These are phyloP conservation scores for Florisuga fusca DNA, from an alignment of 2,797 vertebrate species.

Conservation along the genomic window DNA sequence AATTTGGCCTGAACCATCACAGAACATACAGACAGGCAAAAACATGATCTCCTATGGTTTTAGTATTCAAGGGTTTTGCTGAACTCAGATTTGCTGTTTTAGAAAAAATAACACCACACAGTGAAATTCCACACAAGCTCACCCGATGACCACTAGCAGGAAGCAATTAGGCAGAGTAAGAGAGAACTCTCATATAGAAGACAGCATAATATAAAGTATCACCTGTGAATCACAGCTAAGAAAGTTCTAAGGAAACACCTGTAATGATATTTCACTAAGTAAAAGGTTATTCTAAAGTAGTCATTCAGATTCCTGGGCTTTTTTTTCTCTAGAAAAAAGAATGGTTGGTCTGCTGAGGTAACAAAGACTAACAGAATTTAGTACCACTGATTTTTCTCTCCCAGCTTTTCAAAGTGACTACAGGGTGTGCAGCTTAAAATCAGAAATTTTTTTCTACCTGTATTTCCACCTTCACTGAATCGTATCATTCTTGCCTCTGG, in stretches of 20 bases:
- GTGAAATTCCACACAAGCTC: background rate
- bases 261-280: background rate
- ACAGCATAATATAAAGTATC: background rate
- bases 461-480: background rate
- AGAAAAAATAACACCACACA: background rate
- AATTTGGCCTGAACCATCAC: background rate
- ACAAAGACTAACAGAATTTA: background rate
- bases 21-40: background rate
- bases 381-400: background rate
- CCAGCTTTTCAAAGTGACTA: background rate
- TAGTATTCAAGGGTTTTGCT: background rate
- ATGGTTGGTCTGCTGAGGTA: background rate
- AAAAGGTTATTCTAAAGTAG: background rate
- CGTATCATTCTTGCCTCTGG: background rate
- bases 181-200: background rate
- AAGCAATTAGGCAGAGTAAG: background rate
- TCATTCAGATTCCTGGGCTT: background rate
- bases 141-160: background rate
- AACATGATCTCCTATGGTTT: background rate
- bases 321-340: background rate
- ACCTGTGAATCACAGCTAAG: background rate
- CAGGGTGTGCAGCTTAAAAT: background rate
- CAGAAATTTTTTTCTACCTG: background rate
- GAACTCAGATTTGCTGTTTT: background rate
- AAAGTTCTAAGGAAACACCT: background rate